phyloP scores from a whole-genome alignment of 2,888 invertebrate species.

The Perithous albicinctus region DNA sequence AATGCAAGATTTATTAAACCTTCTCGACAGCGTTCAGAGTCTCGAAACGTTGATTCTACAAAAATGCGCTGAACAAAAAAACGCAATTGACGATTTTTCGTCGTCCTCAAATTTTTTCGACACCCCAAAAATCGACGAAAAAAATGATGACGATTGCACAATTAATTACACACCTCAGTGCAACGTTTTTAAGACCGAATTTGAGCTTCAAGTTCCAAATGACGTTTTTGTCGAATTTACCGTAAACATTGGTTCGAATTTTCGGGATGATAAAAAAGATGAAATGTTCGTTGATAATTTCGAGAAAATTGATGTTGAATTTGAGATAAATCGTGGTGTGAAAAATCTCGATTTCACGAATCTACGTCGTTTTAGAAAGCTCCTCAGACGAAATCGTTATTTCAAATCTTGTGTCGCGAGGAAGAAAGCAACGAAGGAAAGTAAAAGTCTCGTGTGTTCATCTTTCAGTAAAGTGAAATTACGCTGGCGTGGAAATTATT shows the following conservation, averaged over 20 bases:
- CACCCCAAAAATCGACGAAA: not conserved
- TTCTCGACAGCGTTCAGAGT: constrained; percentile 64
- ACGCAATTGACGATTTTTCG: not conserved
- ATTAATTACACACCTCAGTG: constrained; percentile 62
- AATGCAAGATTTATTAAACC: constrained; percentile 53
- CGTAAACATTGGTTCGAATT: constrained; percentile 12
- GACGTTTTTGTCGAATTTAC: constrained; percentile 61
- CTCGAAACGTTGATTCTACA: constrained; percentile 58
- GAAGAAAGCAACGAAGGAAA: constrained; percentile 16
- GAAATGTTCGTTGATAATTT: not conserved
- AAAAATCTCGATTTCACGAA: constrained; percentile 1
- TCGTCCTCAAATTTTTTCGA: not conserved
- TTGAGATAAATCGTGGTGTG: not conserved
- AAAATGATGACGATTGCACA: constrained; percentile 31
- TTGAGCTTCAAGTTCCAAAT: constrained; percentile 40
- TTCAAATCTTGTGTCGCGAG: constrained; percentile 25
- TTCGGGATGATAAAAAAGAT: not conserved
- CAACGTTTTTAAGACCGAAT: constrained; percentile 56
- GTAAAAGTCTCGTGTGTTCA: not conserved
- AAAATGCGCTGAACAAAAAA: constrained; percentile 52
- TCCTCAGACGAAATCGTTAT: constrained; percentile 20
- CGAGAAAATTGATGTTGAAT: not conserved
- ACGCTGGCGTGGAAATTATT: constrained; percentile 53
- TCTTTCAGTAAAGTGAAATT: constrained; percentile 11
- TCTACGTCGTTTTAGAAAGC: constrained; percentile 18